phyloP scores from a whole-genome alignment of 2,113 vertebrate genomes.

The Hyaena hyaena region DNA sequence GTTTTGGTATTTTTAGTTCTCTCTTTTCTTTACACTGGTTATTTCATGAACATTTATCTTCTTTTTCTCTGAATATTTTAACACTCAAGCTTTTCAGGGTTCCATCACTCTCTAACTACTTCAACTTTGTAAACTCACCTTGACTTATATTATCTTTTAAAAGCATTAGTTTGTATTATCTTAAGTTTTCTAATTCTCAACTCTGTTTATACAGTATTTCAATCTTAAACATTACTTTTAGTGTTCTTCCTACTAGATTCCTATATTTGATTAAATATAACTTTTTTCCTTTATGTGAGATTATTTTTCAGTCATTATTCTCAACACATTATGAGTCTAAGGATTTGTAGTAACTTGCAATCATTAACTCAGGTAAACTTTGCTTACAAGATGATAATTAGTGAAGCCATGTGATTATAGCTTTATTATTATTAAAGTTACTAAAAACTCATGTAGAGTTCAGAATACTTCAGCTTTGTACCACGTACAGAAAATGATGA shows the following conservation, averaged over 20 bases:
- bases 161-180: constrained; percentile 3
- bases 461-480: constrained; percentile 19
- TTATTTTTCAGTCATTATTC: constrained; percentile 45
- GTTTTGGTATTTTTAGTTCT: background rate
- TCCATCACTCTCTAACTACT: constrained; percentile 41
- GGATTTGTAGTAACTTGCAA: background rate
- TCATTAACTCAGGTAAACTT: background rate
- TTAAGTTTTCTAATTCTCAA: background rate
- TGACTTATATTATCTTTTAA: constrained; percentile 46
- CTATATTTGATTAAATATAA: background rate
- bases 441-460: constrained; percentile 1
- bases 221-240: constrained; percentile 7
- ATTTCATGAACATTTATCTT: constrained; percentile 18
- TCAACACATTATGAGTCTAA: background rate
- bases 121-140: constrained; percentile 37
- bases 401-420: background rate
- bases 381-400: constrained; percentile 7
- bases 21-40: background rate
- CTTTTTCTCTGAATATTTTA: background rate
- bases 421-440: constrained; percentile 38
- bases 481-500: constrained; percentile 27
- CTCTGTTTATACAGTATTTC: background rate
- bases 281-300: background rate
- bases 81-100: constrained; percentile 22
- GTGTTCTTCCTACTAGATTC: background rate